These are phyloP conservation scores for Nixonia krombeini DNA, from an alignment of 1,140 invertebrate species.

Conservation along the genomic window DNA sequence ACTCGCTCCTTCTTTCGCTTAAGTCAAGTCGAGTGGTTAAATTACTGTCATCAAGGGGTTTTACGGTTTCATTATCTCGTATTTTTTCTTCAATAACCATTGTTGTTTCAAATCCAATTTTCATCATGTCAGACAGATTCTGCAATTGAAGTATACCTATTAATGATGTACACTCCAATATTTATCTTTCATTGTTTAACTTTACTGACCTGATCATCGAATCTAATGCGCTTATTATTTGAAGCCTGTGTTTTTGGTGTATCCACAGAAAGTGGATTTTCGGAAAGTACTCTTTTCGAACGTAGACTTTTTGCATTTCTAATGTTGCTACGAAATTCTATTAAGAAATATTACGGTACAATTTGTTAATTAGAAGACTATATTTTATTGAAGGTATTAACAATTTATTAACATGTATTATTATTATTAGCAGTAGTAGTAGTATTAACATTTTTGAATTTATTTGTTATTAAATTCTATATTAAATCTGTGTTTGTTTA, in stretches of 20 bases:
- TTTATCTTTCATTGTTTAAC: too few relatives aligned
- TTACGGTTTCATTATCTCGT: constrained; percentile 12
- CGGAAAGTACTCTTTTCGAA: not conserved
- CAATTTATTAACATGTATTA: too few relatives aligned
- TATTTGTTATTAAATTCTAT: too few relatives aligned
- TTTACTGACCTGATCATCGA: not conserved
- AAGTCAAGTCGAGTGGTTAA: not conserved
- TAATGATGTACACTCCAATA: too few relatives aligned
- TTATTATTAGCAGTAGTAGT: too few relatives aligned
- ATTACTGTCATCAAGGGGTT: constrained; percentile 6
- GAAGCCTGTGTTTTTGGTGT: not conserved
- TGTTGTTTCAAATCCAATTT: not conserved
- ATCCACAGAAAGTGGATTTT: not conserved
- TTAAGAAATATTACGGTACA: too few relatives aligned
- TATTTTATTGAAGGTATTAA: constrained; percentile 9
- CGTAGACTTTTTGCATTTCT: not conserved
- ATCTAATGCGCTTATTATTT: too few relatives aligned
- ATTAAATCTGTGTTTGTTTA: too few relatives aligned
- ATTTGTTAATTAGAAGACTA: not conserved
- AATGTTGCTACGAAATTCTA: not conserved
- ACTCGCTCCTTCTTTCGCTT: constrained; percentile 5
- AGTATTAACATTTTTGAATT: too few relatives aligned
- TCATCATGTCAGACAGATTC: too few relatives aligned
- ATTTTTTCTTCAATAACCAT: not conserved
- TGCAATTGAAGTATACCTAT: too few relatives aligned